Conservation (phyloP, 2,797 vertebrate genomes). For the Oreochromis grahami region DNA sequence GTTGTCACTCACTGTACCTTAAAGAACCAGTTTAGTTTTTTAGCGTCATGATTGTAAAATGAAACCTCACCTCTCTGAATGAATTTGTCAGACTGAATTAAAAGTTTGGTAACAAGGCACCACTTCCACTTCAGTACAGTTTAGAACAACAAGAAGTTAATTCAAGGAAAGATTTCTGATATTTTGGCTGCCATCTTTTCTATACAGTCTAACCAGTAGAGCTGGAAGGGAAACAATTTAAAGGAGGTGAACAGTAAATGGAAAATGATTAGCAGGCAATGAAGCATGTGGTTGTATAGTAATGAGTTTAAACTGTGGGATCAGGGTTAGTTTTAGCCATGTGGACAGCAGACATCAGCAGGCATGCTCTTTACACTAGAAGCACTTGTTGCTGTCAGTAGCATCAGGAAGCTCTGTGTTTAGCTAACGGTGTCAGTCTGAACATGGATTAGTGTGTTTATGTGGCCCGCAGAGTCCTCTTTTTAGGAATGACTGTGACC, state of each 20-base stretch:
- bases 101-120: neutral
- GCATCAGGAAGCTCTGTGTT: neutral
- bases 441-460: fast-evolving
- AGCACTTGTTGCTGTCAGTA: neutral
- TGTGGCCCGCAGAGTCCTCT: neutral
- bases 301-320: neutral
- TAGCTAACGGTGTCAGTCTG: neutral
- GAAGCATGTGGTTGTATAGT: neutral
- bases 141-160: neutral
- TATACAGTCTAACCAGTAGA: neutral
- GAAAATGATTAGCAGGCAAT: neutral
- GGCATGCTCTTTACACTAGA: neutral
- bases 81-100: neutral
- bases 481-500: neutral
- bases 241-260: neutral
- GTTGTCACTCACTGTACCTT: neutral
- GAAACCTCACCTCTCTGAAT: neutral
- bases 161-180: neutral
- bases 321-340: neutral
- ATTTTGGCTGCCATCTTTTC: neutral
- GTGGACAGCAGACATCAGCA: neutral
- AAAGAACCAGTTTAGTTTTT: neutral
- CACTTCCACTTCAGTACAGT: neutral
- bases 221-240: neutral
- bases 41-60: neutral